Evolutionary conservation across 2,888 invertebrate species (phyloP), one percentile per base, ranked within the genome.

Genomic region (Athripsodes cinereus): DNA sequence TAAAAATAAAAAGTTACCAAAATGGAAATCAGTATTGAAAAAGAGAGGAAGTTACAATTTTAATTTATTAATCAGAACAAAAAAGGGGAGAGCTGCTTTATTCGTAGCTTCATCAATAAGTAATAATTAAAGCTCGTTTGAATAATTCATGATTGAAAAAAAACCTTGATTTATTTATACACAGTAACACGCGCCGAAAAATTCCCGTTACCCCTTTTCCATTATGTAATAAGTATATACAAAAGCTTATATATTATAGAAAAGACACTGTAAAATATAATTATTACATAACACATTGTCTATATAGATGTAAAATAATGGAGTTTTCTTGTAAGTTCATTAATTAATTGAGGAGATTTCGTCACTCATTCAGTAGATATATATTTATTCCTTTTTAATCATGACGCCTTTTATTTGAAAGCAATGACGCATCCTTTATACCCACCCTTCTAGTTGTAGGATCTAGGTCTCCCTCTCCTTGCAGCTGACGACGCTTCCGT

Each of bases 281-380:
- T 40, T 40, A n/a, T 10, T 19, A 47, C 6, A 47, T 18, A 20
- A 47, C 6, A 20, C n/a, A n/a, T n/a, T n/a, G n/a, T n/a, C n/a
- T n/a, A n/a, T n/a, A n/a, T n/a, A n/a, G n/a, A n/a, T 18, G 13
- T 26, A 50, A 50, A 50, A 18, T 50, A 50, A 50, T 50, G 50
- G 50, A 26, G 22, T 11, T 26, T 3, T 50, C 50, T 50, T 22
- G 50, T 50, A 20, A 50, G 22, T 50, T 26, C 50, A 50, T 22
- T 26, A 50, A 50, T 26, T 13, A 50, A 50, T 26, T 13, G 50
- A n/a, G 26, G 22, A 22, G 50, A 50, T 20, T 26, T 40, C 26
- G 50, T n/a, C 50, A 50, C n/a, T 50, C 26, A 20, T 48, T 48
- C 21, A 48, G 31, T 31, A 31, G 6, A 6, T 13, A 13, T 40